Conservation (phyloP, 2,797 vertebrate genomes). For the Peromyscus aztecus region DNA sequence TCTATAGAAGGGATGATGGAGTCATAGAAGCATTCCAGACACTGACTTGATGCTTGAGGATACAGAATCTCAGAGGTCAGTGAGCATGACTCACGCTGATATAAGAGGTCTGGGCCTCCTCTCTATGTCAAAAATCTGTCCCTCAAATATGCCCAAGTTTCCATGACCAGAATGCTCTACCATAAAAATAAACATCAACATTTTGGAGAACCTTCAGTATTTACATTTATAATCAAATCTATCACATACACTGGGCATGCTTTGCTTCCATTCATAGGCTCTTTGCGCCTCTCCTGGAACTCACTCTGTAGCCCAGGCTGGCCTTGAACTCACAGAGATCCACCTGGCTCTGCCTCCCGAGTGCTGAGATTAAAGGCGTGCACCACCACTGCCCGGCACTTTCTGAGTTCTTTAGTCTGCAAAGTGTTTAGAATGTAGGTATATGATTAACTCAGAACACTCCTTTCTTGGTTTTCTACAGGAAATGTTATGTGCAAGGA, state of each 20-base stretch:
- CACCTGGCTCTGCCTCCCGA: too few species aligned
- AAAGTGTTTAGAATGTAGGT: constrained; percentile 20
- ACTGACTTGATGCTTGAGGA: neutral
- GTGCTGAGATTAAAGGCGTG: too few species aligned
- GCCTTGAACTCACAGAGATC: too few species aligned
- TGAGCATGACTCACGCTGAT: rapidly evolving
- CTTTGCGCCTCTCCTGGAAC: too few species aligned
- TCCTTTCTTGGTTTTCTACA: neutral
- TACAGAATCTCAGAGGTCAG: neutral
- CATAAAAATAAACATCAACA: neutral
- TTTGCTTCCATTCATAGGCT: neutral
- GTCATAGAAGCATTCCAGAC: neutral
- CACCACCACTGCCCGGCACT: neutral
- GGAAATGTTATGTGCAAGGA: neutral
- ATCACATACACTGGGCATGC: too few species aligned
- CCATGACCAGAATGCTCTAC: neutral
- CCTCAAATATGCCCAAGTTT: neutral
- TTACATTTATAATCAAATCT: neutral
- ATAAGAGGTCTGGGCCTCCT: rapidly evolving
- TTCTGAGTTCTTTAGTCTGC: neutral
- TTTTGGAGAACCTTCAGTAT: neutral
- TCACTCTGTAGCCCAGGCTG: too few species aligned
- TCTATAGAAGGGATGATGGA: neutral
- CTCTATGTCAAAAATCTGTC: neutral
- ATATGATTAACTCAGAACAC: neutral